phyloP scores from a whole-genome alignment of 1,140 invertebrate genomes.

The Popillia japonica region DNA sequence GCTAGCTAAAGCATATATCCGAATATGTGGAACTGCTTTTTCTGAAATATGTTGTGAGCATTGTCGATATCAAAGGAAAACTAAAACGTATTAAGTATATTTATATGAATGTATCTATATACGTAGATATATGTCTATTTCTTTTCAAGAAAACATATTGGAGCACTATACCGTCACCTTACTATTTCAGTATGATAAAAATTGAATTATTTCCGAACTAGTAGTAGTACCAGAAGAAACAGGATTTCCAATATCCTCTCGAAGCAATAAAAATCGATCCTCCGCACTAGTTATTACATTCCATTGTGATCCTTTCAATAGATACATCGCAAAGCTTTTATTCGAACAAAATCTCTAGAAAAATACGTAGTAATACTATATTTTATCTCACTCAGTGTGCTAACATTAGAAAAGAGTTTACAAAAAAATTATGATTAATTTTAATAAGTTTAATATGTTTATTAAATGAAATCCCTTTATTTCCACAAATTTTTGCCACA shows the following conservation, averaged over 20 bases:
- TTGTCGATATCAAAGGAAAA: too few species aligned
- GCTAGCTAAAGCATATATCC: too few species aligned
- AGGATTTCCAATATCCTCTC: slow-evolving; percentile 24
- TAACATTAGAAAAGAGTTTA: not conserved
- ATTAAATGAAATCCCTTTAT: too few species aligned
- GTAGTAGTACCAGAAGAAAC: slow-evolving; percentile 2
- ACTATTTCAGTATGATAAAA: slow-evolving; percentile 6
- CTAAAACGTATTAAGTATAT: too few species aligned
- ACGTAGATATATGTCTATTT: not conserved
- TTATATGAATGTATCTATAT: too few species aligned
- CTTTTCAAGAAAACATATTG: not conserved
- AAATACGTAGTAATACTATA: not conserved
- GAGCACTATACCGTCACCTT: not conserved
- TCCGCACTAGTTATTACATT: slow-evolving; percentile 30
- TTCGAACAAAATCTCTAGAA: not conserved
- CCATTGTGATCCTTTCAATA: slow-evolving; percentile 30
- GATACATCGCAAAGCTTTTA: slow-evolving; percentile 11
- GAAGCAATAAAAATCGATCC: slow-evolving; percentile 25
- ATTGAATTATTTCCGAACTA: slow-evolving; percentile 16
- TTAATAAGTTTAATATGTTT: too few species aligned
- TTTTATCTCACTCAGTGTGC: not conserved
- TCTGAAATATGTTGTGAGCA: too few species aligned
- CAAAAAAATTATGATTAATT: not conserved
- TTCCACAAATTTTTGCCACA: too few species aligned
- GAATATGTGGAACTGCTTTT: too few species aligned